Evolutionary conservation across 2,888 invertebrate genomes (phyloP), one percentile per base, ranked within the genome.

Genomic region (Ochropleura plecta): DNA sequence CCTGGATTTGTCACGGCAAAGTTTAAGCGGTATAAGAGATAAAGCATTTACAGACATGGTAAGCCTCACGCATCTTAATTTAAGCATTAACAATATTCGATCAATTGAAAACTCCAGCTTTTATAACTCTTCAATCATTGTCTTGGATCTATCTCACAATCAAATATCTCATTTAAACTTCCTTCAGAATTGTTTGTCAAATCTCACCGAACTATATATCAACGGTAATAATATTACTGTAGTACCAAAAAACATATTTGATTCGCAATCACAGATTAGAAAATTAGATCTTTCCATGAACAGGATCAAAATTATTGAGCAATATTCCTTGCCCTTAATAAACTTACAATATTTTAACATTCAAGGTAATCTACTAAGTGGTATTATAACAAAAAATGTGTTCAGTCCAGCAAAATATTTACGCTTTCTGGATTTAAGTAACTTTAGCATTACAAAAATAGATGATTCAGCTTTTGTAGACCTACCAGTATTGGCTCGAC

Each of bases 111-210:
- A 89, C 48, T 76, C 87, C 0, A 89, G 92, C 76, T 95, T 95
- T 81, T 65, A 78, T 40, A 89, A 89, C 53, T 81, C 85, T 48
- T 81, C 88, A 14, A 67, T 96, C 8, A 82, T 66, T 14, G 68
- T 91, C 55, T 88, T 95, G 76, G 95, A 96, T 79, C 44, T 96
- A 3, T 95, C 96, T 2, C 76, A 87, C 79, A 96, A 96, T 66
- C 86, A 87, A 16, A 76, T 96, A 57, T 68, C 81, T 0, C 62
- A 86, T 73, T 57, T 95, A 49, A n/a, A 87, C 70, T 96, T 94
- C 81, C 73, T 96, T 6, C 86, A 88, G 67, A 82, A 90, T 14
- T 83, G 89, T 59, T 87, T 93, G 14, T 20, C 55, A 6, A 92
- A 91, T 77, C 83, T 96, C 65, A 92, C 89, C 0, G 92, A 93